Evolutionary conservation across 2,797 vertebrate species (phyloP), one percentile per base, ranked within the genome.

Genomic region (Simalia tracyae): DNA sequence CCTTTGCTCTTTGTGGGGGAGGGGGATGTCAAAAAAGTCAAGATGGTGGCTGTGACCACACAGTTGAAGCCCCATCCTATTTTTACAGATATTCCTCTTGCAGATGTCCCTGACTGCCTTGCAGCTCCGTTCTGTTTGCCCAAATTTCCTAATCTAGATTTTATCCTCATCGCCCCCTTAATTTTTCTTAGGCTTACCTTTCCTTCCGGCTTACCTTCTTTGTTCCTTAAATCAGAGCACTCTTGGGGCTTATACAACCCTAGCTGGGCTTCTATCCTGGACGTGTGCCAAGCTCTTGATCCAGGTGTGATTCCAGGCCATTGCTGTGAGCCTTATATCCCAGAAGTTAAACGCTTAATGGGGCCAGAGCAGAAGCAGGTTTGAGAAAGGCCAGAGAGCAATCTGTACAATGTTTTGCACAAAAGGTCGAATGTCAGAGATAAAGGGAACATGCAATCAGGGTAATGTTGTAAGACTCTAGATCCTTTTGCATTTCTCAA

Each of bases 391-490:
- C 42, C 85, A 87, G 92, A 63, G 57, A 63, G 36, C 66, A 63
- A 24, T 54, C 57, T 28, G 31, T 24, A 84, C 1, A 0, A 0
- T 57, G 12, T 89, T 68, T 76, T 93, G 93, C 92, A 92, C 91
- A 57, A 88, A 93, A 11, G 57, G 84, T 86, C 92, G 81, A 89
- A 89, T 22, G 0, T 68, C 81, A 90, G 22, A 94, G 92, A 89
- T 91, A 93, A 87, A 42, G 12, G 46, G 6, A 94, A 56, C 60
- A 91, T 11, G 61, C 31, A 54, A 14, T 85, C 22, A 42, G 28
- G 66, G 36, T 91, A n/a, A 89, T n/a, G 90, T 91, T 36, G 14
- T 0, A 89, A 90, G 64, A 87, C 87, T 8, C 4, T 88, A 50
- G 72, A 87, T 59, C 50, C 68, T 54, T 87, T 66, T 63, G n/a